Conservation (phyloP, 2,888 invertebrate species). For the Zaprionus bogoriensis region DNA sequence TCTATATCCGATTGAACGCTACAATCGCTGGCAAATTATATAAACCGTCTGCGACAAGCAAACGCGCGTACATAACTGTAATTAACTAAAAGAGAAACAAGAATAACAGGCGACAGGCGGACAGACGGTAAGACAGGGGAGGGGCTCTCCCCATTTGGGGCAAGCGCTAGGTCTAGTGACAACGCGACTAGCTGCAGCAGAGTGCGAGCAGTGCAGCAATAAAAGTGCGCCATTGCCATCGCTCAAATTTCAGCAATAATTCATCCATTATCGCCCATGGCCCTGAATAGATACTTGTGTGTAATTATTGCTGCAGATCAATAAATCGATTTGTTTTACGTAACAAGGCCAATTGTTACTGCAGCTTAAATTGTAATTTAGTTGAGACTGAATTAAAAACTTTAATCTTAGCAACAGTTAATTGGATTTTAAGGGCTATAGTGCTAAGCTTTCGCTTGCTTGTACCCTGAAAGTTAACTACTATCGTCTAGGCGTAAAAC, state of each 20-base stretch:
- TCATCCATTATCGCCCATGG: not conserved
- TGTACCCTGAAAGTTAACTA: no score
- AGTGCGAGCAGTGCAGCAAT: conserved; percentile 24
- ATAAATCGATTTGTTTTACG: conserved; percentile 50
- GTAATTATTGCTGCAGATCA: conserved; percentile 7
- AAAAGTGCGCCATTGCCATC: not conserved
- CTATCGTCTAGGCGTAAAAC: no score
- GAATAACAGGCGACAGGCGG: not conserved
- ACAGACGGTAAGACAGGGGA: no score
- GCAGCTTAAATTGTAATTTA: no score
- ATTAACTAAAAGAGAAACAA: conserved; percentile 35
- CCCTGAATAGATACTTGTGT: conserved; percentile 5
- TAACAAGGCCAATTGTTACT: no score
- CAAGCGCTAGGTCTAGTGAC: not conserved
- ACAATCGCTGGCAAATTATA: conserved; percentile 23
- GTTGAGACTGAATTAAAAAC: no score
- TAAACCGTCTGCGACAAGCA: conserved; percentile 31
- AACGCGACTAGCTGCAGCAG: conserved; percentile 1
- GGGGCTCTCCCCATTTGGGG: no score
- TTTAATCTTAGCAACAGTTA: no score
- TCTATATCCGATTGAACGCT: not conserved
- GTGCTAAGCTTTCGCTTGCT: no score
- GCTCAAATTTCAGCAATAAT: not conserved
- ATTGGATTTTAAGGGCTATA: no score
- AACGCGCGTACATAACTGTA: conserved; percentile 40